These are phyloP conservation scores for Cephonodes hylas DNA, from an alignment of 2,888 invertebrate genomes.

Conservation along the genomic window DNA sequence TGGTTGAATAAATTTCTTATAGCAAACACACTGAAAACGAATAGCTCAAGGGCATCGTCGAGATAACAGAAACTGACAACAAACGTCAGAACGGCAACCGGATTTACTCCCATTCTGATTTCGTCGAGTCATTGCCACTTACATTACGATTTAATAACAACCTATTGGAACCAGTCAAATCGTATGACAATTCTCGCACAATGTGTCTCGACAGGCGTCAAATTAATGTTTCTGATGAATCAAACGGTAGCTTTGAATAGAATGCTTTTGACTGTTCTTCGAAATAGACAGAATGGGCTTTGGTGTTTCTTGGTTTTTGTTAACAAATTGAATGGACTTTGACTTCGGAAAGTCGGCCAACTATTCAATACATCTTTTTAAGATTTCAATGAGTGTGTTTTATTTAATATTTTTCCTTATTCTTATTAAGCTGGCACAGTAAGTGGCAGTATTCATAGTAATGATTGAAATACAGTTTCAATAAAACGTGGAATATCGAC, in stretches of 20 bases:
- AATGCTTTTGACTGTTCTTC: conserved; percentile 8
- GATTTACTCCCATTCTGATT: conserved; percentile 9
- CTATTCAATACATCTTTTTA: neutral
- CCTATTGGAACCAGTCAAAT: conserved; percentile 8
- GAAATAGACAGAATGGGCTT: neutral
- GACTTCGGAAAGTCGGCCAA: neutral
- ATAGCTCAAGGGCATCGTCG: neutral
- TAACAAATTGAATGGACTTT: neutral
- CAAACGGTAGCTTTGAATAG: conserved; percentile 31
- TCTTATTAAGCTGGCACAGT: no score
- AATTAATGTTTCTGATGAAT: conserved; percentile 31
- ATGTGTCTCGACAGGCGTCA: conserved; percentile 41
- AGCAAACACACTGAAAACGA: neutral
- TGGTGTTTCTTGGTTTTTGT: neutral
- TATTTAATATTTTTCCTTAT: no score
- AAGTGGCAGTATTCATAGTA: no score
- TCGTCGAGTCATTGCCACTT: conserved; percentile 14
- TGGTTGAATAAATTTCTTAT: neutral
- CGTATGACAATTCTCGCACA: conserved; percentile 22
- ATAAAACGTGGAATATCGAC: no score
- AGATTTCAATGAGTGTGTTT: neutral
- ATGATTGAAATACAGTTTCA: neutral
- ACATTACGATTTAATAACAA: conserved; percentile 9
- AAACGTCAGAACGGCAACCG: neutral
- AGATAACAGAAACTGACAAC: neutral